Conservation (phyloP, 1,140 invertebrate species). For the Euborellia annulipes region DNA sequence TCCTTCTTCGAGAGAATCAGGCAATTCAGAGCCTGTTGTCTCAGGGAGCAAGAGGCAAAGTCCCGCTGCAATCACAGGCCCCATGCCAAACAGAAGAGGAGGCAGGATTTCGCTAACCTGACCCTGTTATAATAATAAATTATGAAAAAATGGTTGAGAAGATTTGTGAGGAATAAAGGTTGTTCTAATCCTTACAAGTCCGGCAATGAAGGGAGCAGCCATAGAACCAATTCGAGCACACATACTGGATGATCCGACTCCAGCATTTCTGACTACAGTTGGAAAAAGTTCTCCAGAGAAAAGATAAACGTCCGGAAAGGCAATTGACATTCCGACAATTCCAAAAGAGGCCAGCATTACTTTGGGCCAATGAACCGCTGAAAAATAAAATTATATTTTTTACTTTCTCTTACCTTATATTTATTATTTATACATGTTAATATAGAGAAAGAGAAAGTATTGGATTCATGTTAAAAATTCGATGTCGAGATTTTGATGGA, state of each 20-base stretch:
- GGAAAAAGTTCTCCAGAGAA: slow-evolving; percentile 52
- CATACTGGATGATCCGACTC: slow-evolving; percentile 47
- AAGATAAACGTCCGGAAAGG: slow-evolving; percentile 48
- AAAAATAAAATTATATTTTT: neutral
- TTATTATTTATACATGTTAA: too few species aligned
- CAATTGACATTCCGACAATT: slow-evolving; percentile 48
- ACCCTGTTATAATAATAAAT: too few species aligned
- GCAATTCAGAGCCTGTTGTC: slow-evolving; percentile 51
- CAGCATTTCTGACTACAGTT: slow-evolving; percentile 47
- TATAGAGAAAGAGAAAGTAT: too few species aligned
- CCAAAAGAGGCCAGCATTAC: slow-evolving; percentile 42
- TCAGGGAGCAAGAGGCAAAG: slow-evolving; percentile 54
- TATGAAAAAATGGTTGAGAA: too few species aligned
- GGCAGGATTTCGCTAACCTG: slow-evolving; percentile 30
- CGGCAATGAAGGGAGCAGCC: slow-evolving; percentile 43
- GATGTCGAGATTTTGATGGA: too few species aligned
- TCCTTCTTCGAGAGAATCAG: slow-evolving; percentile 62
- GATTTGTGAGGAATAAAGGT: too few species aligned
- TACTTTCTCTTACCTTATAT: too few species aligned
- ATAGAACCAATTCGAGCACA: slow-evolving; percentile 48
- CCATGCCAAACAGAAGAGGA: slow-evolving; percentile 45
- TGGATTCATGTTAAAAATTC: too few species aligned
- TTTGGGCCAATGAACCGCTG: slow-evolving; percentile 23
- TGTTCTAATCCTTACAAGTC: slow-evolving; percentile 32
- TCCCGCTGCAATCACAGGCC: slow-evolving; percentile 42